phyloP scores from a whole-genome alignment of 1,140 invertebrate genomes.

The Bradysia coprophila region DNA sequence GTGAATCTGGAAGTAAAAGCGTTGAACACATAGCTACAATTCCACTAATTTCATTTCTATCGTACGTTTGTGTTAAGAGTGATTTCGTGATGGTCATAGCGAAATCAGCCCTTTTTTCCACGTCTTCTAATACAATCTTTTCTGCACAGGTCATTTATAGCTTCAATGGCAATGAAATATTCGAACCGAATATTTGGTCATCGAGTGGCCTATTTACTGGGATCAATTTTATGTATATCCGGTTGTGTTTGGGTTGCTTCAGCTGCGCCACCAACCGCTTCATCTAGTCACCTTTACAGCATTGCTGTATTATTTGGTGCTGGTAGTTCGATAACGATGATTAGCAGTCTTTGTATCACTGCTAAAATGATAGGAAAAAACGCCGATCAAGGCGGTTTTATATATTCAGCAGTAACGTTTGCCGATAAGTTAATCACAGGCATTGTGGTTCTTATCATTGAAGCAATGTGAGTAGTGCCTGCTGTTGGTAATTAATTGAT shows the following conservation, averaged over 20 bases:
- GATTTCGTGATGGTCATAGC: too few relatives aligned
- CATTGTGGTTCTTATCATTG: slow-evolving; percentile 67
- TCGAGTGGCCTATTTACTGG: slow-evolving; percentile 43
- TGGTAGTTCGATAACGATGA: slow-evolving; percentile 72
- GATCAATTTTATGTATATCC: slow-evolving; percentile 36
- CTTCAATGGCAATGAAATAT: slow-evolving; percentile 58
- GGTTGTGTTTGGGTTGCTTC: slow-evolving; percentile 43
- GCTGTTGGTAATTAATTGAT: slow-evolving; percentile 5
- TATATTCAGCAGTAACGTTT: slow-evolving; percentile 89
- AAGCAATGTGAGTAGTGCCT: slow-evolving; percentile 56
- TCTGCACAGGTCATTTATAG: slow-evolving; percentile 72
- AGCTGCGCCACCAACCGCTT: slow-evolving; percentile 22
- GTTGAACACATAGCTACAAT: slow-evolving; percentile 60
- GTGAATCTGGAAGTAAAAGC: slow-evolving; percentile 14
- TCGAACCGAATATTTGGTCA: slow-evolving; percentile 33
- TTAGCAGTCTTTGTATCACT: slow-evolving; percentile 79
- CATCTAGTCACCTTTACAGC: slow-evolving; percentile 34
- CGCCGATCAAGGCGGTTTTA: slow-evolving; percentile 72
- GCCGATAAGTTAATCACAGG: slow-evolving; percentile 86
- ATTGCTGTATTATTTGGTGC: slow-evolving; percentile 53
- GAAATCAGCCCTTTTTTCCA: too few relatives aligned
- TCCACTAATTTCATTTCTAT: slow-evolving; percentile 69
- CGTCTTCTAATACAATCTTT: too few relatives aligned
- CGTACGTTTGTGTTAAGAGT: too few relatives aligned
- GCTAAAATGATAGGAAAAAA: slow-evolving; percentile 79